A percentile compares a stretch with the other conserved stretches of the same genome.
These are phyloP conservation scores for Tetrax tetrax DNA, from an alignment of 2,113 vertebrate species.

Conservation along the genomic window DNA sequence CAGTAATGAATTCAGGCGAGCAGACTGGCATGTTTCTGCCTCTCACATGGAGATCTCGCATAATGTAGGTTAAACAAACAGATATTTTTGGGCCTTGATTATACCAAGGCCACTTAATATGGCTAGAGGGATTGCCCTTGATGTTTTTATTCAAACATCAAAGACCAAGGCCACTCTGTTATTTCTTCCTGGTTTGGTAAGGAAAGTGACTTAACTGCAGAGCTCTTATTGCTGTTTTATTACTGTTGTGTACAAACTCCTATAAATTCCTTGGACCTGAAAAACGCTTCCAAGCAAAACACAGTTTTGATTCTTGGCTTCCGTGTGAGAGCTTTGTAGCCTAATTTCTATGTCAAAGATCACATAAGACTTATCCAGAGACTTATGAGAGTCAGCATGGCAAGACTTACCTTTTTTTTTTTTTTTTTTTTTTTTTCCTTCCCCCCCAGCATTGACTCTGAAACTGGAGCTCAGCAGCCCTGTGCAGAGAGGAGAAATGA, in stretches of 20 bases:
- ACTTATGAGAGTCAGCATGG: background rate
- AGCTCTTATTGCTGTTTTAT: constrained; percentile 1
- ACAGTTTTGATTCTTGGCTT: background rate
- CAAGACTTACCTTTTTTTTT: background rate
- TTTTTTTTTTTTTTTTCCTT: background rate
- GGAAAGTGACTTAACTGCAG: constrained; percentile 23
- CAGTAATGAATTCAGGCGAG: constrained; percentile 38
- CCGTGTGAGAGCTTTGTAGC: background rate
- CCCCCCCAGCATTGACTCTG: background rate
- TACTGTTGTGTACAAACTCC: background rate
- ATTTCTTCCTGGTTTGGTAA: constrained; percentile 30
- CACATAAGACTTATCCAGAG: background rate
- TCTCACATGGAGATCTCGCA: constrained; percentile 35
- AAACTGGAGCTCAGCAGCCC: background rate
- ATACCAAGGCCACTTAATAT: constrained; percentile 18
- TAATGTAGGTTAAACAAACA: constrained; percentile 49
- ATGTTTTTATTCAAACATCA: constrained; percentile 39
- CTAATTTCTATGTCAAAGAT: background rate
- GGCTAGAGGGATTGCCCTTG: background rate
- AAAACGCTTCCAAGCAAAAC: constrained; percentile 21
- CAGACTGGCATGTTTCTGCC: background rate
- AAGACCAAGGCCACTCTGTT: constrained; percentile 39
- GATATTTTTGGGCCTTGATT: background rate
- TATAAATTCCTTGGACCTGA: background rate
- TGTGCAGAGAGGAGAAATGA: background rate